These are phyloP conservation scores for Rapana venosa DNA, from an alignment of 2,888 invertebrate species.

Conservation along the genomic window DNA sequence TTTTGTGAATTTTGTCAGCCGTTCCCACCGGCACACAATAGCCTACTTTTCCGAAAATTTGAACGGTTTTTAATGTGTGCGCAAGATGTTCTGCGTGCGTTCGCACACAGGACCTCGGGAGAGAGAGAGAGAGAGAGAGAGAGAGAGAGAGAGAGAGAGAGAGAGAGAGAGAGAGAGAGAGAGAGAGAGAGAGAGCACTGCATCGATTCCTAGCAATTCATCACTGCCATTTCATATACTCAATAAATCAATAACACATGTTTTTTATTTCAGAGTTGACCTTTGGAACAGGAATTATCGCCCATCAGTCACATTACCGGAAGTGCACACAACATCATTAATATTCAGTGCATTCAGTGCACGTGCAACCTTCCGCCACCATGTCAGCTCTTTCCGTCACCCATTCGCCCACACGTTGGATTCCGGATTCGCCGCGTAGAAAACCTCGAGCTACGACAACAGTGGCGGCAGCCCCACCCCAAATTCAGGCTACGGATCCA, in stretches of 20 bases:
- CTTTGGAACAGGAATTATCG: no score
- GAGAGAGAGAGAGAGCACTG: no score
- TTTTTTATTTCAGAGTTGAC: not conserved
- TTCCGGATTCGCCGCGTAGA: not conserved
- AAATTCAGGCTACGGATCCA: not conserved
- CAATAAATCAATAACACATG: no score
- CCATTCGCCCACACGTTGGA: constrained; percentile 19
- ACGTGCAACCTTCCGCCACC: not conserved
- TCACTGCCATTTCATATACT: no score
- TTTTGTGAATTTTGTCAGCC: no score
- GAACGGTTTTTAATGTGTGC: no score
- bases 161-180: not conserved
- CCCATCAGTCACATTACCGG: not conserved
- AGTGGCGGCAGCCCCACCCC: not conserved
- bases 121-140: not conserved
- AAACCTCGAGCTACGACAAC: constrained; percentile 7
- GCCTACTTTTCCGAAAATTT: no score
- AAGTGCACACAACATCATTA: not conserved
- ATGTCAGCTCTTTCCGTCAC: constrained; percentile 16
- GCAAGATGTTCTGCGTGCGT: no score
- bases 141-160: not conserved
- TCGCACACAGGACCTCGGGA: no score
- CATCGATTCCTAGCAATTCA: no score
- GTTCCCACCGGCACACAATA: no score
- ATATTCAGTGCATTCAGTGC: not conserved